These are phyloP conservation scores for Papio anubis DNA, from an alignment of 2,113 vertebrate genomes.

Conservation along the genomic window DNA sequence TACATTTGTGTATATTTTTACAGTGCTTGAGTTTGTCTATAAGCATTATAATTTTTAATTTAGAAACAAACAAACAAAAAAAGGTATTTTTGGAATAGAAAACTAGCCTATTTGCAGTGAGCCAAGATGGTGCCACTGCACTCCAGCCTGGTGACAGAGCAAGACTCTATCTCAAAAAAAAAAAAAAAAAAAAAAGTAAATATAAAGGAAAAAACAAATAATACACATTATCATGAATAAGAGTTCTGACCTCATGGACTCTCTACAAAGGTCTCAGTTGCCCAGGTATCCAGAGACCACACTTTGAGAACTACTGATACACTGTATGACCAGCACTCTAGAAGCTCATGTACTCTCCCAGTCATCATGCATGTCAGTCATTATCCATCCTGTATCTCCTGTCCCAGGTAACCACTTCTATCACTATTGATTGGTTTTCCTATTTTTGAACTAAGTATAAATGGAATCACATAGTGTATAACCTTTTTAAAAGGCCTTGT, in stretches of 20 bases:
- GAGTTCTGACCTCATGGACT: neutral
- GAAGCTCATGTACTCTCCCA: neutral
- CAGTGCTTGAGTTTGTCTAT: neutral
- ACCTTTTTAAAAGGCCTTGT: neutral
- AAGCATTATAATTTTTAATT: constrained; percentile 35
- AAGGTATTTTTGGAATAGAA: neutral
- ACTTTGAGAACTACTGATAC: neutral
- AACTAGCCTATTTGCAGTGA: neutral
- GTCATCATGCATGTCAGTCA: neutral
- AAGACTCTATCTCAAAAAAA: too few relatives aligned
- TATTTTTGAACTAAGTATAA: constrained; percentile 3
- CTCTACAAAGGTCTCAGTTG: neutral
- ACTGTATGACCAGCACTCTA: neutral
- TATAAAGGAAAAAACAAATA: constrained; percentile 9
- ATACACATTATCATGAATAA: neutral
- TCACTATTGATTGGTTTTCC: neutral
- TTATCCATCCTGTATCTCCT: neutral
- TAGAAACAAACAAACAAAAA: neutral
- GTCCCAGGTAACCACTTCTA: neutral
- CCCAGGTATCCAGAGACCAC: neutral
- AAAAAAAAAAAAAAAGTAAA: neutral
- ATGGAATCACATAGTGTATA: neutral
- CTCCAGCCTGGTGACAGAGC: too few relatives aligned
- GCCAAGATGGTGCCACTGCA: too few relatives aligned
- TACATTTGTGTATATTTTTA: neutral